phyloP scores from a whole-genome alignment of 2,113 vertebrate species.

The Mirounga angustirostris region DNA sequence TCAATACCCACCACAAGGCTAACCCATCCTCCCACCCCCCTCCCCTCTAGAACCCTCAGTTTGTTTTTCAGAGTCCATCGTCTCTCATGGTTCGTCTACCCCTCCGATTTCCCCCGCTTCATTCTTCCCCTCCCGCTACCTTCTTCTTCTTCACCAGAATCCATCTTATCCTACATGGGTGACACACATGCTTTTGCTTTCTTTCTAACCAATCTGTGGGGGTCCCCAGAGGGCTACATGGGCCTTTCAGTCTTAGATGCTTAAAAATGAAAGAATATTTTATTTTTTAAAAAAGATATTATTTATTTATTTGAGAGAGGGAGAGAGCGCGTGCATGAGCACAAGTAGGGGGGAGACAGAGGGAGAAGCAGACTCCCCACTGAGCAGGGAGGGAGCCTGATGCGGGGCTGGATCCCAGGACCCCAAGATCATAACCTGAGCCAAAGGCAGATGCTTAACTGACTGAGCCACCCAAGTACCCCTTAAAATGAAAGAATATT shows the following conservation, averaged over 20 bases:
- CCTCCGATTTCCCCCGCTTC: too few species aligned
- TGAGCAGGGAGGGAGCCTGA: background rate
- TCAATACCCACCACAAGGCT: too few species aligned
- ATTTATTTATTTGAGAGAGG: background rate
- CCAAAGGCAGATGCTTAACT: background rate
- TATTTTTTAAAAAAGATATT: background rate
- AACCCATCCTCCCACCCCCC: too few species aligned
- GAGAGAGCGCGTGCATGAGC: background rate
- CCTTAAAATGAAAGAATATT: background rate
- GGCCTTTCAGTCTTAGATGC: background rate
- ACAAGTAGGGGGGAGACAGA: background rate
- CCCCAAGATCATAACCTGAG: background rate
- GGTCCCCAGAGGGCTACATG: rapidly evolving
- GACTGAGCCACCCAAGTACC: background rate
- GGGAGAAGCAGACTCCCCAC: background rate
- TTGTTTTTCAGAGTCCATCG: too few species aligned
- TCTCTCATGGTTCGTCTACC: too few species aligned
- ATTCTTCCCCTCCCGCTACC: too few species aligned
- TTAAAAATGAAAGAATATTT: background rate
- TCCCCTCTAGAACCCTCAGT: too few species aligned
- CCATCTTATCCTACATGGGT: background rate
- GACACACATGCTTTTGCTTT: background rate
- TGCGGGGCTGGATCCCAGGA: background rate
- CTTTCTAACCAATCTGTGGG: background rate
- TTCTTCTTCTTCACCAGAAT: background rate